Evolutionary conservation across 2,797 vertebrate genomes (phyloP), one percentile per base, ranked within the genome.

Genomic region (Brachymystax lenok): DNA sequence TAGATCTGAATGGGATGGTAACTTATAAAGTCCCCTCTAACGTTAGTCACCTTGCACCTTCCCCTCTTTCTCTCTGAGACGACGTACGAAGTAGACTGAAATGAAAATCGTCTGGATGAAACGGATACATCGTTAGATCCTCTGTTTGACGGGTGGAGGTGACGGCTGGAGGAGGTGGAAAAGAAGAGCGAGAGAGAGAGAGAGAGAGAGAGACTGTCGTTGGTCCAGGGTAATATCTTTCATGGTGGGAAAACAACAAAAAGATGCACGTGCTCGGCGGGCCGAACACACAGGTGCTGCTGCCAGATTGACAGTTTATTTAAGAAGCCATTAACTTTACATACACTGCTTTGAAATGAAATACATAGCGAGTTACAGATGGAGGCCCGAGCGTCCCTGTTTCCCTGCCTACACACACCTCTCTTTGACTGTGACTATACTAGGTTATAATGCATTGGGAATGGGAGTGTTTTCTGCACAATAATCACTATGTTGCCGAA

Each of bases 311-410:
- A 94, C 94, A 93, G 90, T 93, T 93, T 94, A 93, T 93, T 95
- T 94, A 94, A 94, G 91, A 94, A 89, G 87, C 92, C 92, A 93
- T 94, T 95, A 94, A 94, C 89, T 92, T 94, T 89, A 94, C 94
- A 94, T 93, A 93, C 76, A 72, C 88, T 83, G 80, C 88, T 90
- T 84, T 76, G 79, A 86, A 88, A 92, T 89, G 83, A 88, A 88
- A 85, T 82, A 85, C 85, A 85, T 85, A 82, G 67, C 78, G 74
- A 69, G 24, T 75, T 87, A 81, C 79, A 82, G 82, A 82, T 76
- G 73, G 77, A 79, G 73, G 77, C 90, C 84, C 66, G n/a, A 77
- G 79, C 88, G 78, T 67, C 71, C 21, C 21, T 28, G 59, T 84
- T 81, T 71, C 75, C 77, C 16, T 17, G 77, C 64, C 76, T 79